Evolutionary conservation across 2,797 vertebrate genomes (phyloP).

Genomic region (Anguilla marmorata): DNA sequence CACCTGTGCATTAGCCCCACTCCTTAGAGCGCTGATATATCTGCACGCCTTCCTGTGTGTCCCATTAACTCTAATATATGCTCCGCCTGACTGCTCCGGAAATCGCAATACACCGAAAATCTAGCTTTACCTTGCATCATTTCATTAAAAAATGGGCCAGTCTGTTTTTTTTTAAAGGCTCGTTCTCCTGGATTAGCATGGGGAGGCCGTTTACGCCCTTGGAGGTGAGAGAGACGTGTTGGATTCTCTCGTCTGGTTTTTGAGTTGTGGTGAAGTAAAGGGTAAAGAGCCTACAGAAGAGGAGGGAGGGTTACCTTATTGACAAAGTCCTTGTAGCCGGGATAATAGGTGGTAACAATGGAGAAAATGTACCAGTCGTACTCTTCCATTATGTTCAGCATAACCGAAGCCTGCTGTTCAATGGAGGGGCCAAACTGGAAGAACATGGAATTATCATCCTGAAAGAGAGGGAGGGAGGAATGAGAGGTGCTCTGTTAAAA

Average conservation of each 20-base stretch:
- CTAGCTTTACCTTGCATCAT: not conserved
- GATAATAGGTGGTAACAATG: constrained; percentile 97
- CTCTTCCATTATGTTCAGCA: constrained; percentile 99
- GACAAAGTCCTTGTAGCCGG: constrained; percentile 97
- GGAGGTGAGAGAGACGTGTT: not conserved
- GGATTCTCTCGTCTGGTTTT: not conserved
- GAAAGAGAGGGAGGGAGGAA: constrained; percentile 48
- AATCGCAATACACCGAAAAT: not conserved
- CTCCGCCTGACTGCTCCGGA: not conserved
- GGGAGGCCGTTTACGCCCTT: not conserved
- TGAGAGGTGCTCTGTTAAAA: constrained; percentile 20
- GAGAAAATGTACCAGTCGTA: constrained; percentile 99
- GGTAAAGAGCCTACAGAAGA: not conserved
- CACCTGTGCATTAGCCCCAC: not conserved
- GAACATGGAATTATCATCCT: constrained; percentile 99
- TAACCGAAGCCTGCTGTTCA: constrained; percentile 96
- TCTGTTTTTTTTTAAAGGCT: not conserved
- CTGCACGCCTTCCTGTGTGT: not conserved
- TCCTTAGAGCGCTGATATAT: not conserved
- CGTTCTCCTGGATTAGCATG: not conserved
- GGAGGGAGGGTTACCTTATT: constrained; percentile 80
- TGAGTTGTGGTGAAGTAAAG: not conserved
- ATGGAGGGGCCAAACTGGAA: constrained; percentile 99
- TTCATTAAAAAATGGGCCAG: not conserved
- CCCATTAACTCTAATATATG: not conserved